These are phyloP conservation scores for Eulemur coronatus DNA, from an alignment of 2,797 vertebrate genomes.

Conservation along the genomic window DNA sequence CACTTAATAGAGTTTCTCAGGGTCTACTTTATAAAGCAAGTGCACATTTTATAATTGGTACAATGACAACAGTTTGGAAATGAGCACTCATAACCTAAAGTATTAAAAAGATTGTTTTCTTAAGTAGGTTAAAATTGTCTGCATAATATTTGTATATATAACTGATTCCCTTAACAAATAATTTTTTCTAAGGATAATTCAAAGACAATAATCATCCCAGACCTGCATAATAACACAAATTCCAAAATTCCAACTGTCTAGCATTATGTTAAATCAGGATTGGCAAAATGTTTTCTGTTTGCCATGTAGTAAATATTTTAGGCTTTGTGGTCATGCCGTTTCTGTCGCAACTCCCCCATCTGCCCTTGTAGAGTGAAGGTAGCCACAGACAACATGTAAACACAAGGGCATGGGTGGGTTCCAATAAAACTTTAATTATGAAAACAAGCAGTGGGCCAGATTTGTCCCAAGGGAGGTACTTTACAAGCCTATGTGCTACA, in stretches of 20 bases:
- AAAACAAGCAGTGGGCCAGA: background rate
- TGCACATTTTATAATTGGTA: background rate
- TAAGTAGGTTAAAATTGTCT: background rate
- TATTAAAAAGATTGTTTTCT: constrained; percentile 13
- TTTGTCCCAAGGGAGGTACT: background rate
- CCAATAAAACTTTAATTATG: constrained; percentile 25
- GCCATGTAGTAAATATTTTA: background rate
- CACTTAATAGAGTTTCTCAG: background rate
- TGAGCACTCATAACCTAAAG: background rate
- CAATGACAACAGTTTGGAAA: background rate
- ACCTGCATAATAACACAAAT: background rate
- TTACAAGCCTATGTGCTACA: background rate
- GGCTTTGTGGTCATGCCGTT: background rate
- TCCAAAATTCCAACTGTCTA: background rate
- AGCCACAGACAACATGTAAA: background rate
- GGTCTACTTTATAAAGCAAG: background rate
- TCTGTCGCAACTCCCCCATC: background rate
- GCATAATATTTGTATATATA: background rate
- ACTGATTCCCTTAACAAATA: background rate
- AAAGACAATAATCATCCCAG: background rate
- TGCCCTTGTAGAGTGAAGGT: background rate
- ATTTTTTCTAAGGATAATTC: background rate
- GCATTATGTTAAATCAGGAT: background rate
- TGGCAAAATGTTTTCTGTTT: background rate
- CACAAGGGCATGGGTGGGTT: background rate